phyloP scores from a whole-genome alignment of 1,140 invertebrate genomes.

The Fopius arisanus region DNA sequence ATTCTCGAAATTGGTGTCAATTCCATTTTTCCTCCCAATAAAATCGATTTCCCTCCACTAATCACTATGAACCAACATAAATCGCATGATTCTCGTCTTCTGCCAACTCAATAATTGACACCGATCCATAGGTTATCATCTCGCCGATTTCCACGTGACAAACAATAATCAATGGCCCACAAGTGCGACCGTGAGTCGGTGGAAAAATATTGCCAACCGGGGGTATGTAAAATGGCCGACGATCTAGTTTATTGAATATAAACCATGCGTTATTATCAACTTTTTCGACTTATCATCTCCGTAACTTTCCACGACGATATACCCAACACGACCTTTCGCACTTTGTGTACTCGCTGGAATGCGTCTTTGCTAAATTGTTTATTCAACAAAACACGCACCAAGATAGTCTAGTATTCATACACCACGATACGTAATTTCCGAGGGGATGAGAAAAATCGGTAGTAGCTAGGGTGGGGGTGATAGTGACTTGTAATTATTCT shows the following conservation, averaged over 20 bases:
- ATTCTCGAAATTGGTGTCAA: no score
- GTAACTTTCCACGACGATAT: conserved; percentile 46
- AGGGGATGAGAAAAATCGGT: background rate
- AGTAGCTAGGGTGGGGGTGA: background rate
- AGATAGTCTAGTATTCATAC: conserved; percentile 1
- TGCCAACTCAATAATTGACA: no score
- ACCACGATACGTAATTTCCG: background rate
- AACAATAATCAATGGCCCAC: no score
- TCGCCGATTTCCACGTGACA: no score
- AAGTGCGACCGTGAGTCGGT: background rate
- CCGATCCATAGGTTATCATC: no score
- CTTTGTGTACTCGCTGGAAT: background rate
- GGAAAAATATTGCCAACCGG: background rate
- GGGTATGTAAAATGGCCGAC: background rate
- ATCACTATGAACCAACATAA: no score
- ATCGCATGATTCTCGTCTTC: no score
- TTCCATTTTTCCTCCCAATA: no score
- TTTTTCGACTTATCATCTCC: conserved; percentile 33
- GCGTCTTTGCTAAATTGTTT: background rate
- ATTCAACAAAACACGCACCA: conserved; percentile 18
- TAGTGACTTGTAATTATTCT: background rate
- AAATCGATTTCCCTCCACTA: no score
- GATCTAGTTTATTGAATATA: conserved; percentile 20
- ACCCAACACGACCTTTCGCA: conserved; percentile 23
- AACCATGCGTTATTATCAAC: conserved; percentile 28